These are phyloP conservation scores for Euthynnus affinis DNA, from an alignment of 2,797 vertebrate species.

Conservation along the genomic window DNA sequence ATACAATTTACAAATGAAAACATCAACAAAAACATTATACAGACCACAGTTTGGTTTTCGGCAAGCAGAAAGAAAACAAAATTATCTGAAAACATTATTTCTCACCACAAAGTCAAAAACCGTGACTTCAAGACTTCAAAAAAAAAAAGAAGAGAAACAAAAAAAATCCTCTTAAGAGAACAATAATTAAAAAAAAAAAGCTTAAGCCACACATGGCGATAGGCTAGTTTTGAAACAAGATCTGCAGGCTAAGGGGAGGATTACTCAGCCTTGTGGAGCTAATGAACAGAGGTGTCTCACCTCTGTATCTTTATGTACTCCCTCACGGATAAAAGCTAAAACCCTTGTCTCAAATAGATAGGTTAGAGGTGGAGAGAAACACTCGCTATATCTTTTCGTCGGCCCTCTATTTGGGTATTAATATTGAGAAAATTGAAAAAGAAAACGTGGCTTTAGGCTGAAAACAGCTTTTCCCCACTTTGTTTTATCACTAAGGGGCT, in stretches of 20 bases:
- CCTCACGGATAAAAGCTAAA: conserved; percentile 61
- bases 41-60: conserved; percentile 87
- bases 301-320: conserved; percentile 52
- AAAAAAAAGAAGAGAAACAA: conserved; percentile 61
- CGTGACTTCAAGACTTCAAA: conserved; percentile 73
- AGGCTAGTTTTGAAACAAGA: conserved; percentile 80
- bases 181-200: conserved; percentile 75
- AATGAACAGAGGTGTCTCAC: conserved; percentile 75
- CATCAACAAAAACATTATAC: conserved; percentile 79
- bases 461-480: conserved; percentile 66
- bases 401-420: conserved; percentile 62
- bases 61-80: conserved; percentile 75
- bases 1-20: conserved; percentile 84
- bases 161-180: conserved; percentile 75
- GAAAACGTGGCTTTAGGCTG: conserved; percentile 54
- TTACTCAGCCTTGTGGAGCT: conserved; percentile 77
- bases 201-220: conserved; percentile 84
- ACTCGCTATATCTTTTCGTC: conserved; percentile 48
- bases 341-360: conserved; percentile 63
- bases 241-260: conserved; percentile 75
- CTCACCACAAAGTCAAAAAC: conserved; percentile 79
- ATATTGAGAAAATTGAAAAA: conserved; percentile 46
- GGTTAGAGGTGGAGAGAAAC: conserved; percentile 68
- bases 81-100: conserved; percentile 60
- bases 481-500: conserved; percentile 54